Evolutionary conservation across 53 echinoderm and acorn worm species (phyloP).

Genomic region (Apostichopus leukothele): DNA sequence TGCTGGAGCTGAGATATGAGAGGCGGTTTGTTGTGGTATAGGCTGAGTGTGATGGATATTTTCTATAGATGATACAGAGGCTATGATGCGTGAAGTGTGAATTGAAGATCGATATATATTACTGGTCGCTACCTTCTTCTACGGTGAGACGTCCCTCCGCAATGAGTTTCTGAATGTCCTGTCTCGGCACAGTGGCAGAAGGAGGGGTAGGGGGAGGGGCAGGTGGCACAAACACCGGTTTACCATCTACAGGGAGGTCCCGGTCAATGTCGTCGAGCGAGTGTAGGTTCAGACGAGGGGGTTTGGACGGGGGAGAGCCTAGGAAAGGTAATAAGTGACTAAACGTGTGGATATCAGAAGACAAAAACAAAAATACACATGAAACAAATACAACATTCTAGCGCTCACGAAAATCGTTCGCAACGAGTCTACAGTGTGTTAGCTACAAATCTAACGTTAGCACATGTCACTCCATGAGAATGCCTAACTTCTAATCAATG

Average conservation of each 20-base stretch:
- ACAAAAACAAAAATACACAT: not conserved
- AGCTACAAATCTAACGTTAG: too few relatives aligned
- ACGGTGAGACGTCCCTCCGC: conserved; percentile 64
- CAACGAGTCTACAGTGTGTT: too few relatives aligned
- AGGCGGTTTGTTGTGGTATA: too few relatives aligned
- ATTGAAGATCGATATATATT: not conserved
- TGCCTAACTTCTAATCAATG: too few relatives aligned
- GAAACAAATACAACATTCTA: too few relatives aligned
- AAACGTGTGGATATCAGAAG: not conserved
- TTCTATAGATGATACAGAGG: not conserved
- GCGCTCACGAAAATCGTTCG: too few relatives aligned
- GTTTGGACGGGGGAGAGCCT: conserved; percentile 34
- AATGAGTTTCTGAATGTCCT: conserved; percentile 70
- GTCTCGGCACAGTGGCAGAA: conserved; percentile 64
- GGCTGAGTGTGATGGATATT: too few relatives aligned
- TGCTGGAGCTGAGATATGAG: too few relatives aligned
- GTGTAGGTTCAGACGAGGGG: conserved; percentile 40
- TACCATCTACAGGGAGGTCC: not conserved
- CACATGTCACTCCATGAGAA: too few relatives aligned
- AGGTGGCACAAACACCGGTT: conserved; percentile 78
- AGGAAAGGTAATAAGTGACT: not conserved
- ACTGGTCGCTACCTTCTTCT: conserved; percentile 36
- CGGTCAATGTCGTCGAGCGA: conserved; percentile 4
- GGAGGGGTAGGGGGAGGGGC: conserved; percentile 86
- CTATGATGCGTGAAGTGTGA: not conserved